phyloP scores from a whole-genome alignment of 2,888 invertebrate species.

The Phortica magna region DNA sequence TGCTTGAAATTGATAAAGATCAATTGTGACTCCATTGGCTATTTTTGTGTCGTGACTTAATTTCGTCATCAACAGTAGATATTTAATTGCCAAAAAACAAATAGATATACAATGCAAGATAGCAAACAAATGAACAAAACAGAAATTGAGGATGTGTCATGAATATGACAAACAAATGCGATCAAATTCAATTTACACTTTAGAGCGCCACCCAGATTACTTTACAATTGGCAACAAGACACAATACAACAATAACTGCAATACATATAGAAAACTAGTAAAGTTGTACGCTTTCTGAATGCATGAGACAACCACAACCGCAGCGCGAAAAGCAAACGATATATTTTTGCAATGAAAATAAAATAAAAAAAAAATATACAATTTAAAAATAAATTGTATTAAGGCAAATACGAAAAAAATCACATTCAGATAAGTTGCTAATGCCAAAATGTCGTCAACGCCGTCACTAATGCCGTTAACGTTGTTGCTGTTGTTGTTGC shows the following conservation, averaged over 20 bases:
- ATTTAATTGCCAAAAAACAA: conserved; percentile 52
- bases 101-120: conserved; percentile 23
- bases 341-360: neutral
- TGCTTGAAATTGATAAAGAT: neutral
- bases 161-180: neutral
- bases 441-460: neutral
- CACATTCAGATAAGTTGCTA: neutral
- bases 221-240: neutral
- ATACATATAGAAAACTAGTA: neutral
- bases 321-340: conserved; percentile 2
- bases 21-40: conserved; percentile 44
- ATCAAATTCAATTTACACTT: neutral
- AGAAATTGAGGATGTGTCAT: neutral
- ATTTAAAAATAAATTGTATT: neutral
- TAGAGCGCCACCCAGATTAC: conserved; percentile 1
- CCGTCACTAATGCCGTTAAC: neutral
- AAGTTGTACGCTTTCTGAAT: neutral
- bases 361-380: no score
- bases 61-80: conserved; percentile 38
- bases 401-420: neutral
- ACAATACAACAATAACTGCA: neutral
- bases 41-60: conserved; percentile 67
- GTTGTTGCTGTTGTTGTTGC: neutral
- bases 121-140: no score
- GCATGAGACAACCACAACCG: conserved; percentile 13